Conservation (phyloP, 2,797 vertebrate species). For the Melanitta fusca region DNA sequence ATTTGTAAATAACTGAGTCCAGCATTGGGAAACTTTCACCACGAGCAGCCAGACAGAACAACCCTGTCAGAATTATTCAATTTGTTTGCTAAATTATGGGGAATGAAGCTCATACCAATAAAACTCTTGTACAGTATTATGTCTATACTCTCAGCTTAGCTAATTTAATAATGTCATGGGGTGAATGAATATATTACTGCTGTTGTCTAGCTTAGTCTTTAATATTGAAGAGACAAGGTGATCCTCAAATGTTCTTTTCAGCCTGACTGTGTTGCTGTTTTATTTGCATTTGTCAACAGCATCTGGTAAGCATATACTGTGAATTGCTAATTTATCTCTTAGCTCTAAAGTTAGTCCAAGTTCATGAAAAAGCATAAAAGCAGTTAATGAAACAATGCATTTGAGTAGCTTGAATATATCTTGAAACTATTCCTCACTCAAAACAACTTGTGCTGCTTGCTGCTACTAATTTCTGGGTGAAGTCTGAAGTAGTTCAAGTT, state of each 20-base stretch:
- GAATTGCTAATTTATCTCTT: constrained; percentile 67
- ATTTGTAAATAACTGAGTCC: not conserved
- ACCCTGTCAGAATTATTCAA: constrained; percentile 9
- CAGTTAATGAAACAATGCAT: constrained; percentile 59
- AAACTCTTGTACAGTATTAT: not conserved
- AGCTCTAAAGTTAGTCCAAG: constrained; percentile 66
- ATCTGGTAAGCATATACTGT: constrained; percentile 58
- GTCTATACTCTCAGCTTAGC: not conserved
- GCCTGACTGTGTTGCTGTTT: constrained; percentile 41
- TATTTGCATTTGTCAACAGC: constrained; percentile 60
- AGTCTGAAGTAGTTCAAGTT: not conserved
- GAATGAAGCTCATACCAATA: constrained; percentile 2
- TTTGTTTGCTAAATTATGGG: constrained; percentile 21
- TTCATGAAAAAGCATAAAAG: constrained; percentile 48
- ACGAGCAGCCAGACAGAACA: not conserved
- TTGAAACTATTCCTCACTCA: constrained; percentile 24
- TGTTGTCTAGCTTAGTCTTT: constrained; percentile 43
- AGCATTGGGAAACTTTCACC: not conserved
- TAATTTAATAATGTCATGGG: constrained; percentile 55
- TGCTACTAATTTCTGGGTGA: not conserved
- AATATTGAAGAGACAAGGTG: constrained; percentile 64
- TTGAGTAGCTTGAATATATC: constrained; percentile 40
- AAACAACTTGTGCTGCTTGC: not conserved
- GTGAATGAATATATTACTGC: constrained; percentile 1
- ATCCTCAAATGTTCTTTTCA: constrained; percentile 70